Conservation (phyloP, 30 jellyfish, hydroid and myxozoan genomes). For the Sanderia malayensis region DNA sequence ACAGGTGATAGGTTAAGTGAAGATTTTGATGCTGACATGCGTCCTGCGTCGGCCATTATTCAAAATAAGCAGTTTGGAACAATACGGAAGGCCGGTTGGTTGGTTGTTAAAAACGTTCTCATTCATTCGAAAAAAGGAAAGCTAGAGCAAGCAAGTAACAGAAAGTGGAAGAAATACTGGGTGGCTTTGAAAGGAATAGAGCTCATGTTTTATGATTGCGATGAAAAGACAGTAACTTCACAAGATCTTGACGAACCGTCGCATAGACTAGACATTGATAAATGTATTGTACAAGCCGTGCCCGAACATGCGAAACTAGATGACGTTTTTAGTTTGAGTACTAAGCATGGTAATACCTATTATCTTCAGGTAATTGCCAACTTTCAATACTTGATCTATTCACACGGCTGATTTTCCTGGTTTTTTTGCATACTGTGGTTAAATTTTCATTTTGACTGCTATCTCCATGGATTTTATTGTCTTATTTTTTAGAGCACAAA, state of each 20-base stretch:
- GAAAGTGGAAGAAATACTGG: constrained; percentile 96
- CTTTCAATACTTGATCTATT: too few relatives aligned
- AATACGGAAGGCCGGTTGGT: constrained; percentile 95
- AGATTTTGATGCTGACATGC: constrained; percentile 73
- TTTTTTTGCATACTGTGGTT: too few relatives aligned
- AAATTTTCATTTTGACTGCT: too few relatives aligned
- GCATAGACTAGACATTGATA: constrained; percentile 72
- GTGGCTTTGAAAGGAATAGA: constrained; percentile 93
- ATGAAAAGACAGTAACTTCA: constrained; percentile 86
- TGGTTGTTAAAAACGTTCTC: constrained; percentile 71
- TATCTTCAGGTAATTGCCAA: constrained; percentile 96
- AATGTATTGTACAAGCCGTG: constrained; percentile 87
- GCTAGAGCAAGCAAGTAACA: constrained; percentile 77
- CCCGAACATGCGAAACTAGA: constrained; percentile 92
- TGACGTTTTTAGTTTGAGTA: constrained; percentile 86
- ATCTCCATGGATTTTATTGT: too few relatives aligned
- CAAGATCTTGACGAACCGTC: constrained; percentile 92
- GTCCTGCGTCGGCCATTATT: constrained; percentile 91
- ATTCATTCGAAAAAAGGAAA: constrained; percentile 89
- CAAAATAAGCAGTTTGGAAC: constrained; percentile 85
- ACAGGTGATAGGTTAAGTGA: constrained; percentile 65
- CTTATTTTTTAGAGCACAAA: constrained; percentile 77
- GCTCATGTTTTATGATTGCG: constrained; percentile 73
- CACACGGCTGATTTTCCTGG: too few relatives aligned
- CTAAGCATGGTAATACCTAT: constrained; percentile 86